Evolutionary conservation across 2,797 vertebrate species (phyloP).

Genomic region (Toxotes lorentzi): DNA sequence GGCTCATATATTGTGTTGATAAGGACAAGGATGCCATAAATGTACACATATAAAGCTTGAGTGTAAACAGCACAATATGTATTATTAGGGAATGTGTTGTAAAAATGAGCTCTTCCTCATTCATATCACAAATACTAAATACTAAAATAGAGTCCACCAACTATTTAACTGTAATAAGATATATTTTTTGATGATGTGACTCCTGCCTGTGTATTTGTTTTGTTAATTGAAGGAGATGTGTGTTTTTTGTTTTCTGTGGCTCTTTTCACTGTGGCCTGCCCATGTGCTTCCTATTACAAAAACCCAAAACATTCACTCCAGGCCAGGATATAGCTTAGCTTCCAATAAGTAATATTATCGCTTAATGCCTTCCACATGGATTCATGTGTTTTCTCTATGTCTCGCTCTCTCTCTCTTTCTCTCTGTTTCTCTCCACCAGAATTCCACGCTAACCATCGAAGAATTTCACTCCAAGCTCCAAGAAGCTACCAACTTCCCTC

Average conservation of each 20-base stretch:
- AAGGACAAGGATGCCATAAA: neutral
- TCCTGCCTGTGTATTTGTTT: constrained; percentile 62
- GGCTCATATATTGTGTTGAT: constrained; percentile 15
- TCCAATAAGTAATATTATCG: constrained; percentile 85
- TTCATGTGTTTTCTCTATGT: constrained; percentile 73
- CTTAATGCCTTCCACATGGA: constrained; percentile 86
- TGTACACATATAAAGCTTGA: neutral
- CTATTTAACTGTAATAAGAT: neutral
- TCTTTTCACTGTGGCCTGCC: constrained; percentile 58
- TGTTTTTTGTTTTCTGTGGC: constrained; percentile 70
- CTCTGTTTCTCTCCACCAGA: constrained; percentile 86
- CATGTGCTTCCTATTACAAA: constrained; percentile 82
- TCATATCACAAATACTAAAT: neutral
- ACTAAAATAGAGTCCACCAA: constrained; percentile 2
- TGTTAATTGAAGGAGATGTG: constrained; percentile 68
- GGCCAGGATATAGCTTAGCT: constrained; percentile 81
- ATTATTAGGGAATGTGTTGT: neutral
- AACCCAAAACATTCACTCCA: constrained; percentile 77
- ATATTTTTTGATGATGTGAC: constrained; percentile 42
- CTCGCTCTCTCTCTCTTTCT: constrained; percentile 20
- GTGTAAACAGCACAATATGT: neutral
- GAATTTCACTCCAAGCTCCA: constrained; percentile 99
- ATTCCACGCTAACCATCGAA: constrained; percentile 98
- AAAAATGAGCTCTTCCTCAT: constrained; percentile 1
- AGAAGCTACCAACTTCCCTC: constrained; percentile 98